Conservation (phyloP, 2,797 vertebrate genomes). For the Hippocampus kuda region DNA sequence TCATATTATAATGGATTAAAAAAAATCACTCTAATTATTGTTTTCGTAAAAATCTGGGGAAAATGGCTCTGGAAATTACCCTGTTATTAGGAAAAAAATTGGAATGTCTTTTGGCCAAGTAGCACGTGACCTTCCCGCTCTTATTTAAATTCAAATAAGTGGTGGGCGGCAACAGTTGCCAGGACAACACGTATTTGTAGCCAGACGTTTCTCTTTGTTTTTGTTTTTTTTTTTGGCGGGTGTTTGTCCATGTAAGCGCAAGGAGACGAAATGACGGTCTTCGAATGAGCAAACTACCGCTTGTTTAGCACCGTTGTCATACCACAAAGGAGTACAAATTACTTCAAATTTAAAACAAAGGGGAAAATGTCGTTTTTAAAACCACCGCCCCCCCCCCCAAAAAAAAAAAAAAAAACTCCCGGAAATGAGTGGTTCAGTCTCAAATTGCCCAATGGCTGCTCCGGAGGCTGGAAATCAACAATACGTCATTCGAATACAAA, state of each 20-base stretch:
- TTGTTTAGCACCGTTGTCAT: background rate
- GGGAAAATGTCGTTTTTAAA: background rate
- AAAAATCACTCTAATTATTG: no score
- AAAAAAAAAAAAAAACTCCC: background rate
- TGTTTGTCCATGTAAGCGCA: slow-evolving; percentile 48
- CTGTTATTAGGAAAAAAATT: no score
- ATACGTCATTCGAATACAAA: background rate
- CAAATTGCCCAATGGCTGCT: background rate
- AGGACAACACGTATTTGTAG: slow-evolving; percentile 55
- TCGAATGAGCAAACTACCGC: slow-evolving; percentile 24
- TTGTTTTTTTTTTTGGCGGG: no score
- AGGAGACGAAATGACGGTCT: slow-evolving; percentile 33
- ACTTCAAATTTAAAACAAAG: background rate
- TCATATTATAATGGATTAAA: no score
- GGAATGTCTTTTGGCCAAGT: no score
- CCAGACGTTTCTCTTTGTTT: slow-evolving; percentile 70
- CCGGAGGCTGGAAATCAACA: background rate
- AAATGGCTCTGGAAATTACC: no score
- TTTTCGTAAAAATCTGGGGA: no score
- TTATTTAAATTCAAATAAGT: slow-evolving; percentile 75
- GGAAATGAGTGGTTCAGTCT: background rate
- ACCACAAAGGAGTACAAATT: background rate
- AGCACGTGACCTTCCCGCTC: slow-evolving; percentile 58
- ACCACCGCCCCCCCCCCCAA: background rate
- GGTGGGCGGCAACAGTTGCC: slow-evolving; percentile 29